Base-by-base conservation (phyloP, 2,797 vertebrate species). In the Melanotaenia pygmaea region DNA sequence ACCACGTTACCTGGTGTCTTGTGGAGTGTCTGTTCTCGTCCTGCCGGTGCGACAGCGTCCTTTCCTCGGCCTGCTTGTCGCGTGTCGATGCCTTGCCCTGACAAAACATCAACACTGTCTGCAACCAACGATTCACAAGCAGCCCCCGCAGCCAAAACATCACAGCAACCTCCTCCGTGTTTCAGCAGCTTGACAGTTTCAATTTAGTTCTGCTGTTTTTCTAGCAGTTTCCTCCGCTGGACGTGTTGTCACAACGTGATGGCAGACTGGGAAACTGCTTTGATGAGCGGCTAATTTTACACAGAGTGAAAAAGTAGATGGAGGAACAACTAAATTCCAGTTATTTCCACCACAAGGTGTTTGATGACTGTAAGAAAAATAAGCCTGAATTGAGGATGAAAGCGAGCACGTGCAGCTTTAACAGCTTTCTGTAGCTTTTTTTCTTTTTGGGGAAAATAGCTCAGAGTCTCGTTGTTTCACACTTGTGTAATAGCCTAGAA, bases 1-100 rank as follows among this genome's bases (percentile, higher is more conserved):
- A 53, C 13, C 34, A 0, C 47, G 7, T 28, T 89, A 98, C 97
- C 97, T 99, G 97, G 93, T 94, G 97, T 67, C 98, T 95, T 20
- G 97, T 97, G 81, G 96, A 94, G 53, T 99, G 97, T 72, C 97
- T 94, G 94, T 98, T 99, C 92, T 98, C 98, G 67, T 99, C 98
- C 91, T 99, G 98, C 38, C 96, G 95, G 85, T 99, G 98, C 5
- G 94, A 93, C 83, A 94, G 86, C 24, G 96, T 95, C 86, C 98
- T 92, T 72, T 99, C 98, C 84, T 99, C 97, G 0, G 96, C 89
- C 90, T 97, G 96, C 88, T 98, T 99, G 83, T 99, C 98, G 9
- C 98, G 96, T 64, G 96, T 96, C 74, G 97, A 95, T 1, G 95
- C 95, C 91, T 97, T 97, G 83, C 97, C 97, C 98, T 99, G 93